A percentile compares a stretch with the other conserved stretches of the same genome.
phyloP scores from a whole-genome alignment of 2,888 invertebrate genomes.

The Meloe dianella region DNA sequence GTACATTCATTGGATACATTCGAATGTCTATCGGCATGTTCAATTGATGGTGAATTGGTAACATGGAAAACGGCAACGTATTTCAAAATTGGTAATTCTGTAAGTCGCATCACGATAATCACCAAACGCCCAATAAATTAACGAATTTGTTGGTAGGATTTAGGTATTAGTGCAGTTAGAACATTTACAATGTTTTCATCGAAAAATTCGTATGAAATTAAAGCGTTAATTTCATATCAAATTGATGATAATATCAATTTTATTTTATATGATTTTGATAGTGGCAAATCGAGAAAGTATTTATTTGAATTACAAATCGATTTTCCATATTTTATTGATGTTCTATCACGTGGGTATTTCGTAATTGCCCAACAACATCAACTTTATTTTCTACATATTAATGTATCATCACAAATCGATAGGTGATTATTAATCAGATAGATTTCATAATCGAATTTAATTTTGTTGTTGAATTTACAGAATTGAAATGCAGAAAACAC shows the following conservation, averaged over 20 bases:
- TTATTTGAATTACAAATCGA: neutral
- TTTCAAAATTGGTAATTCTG: conserved; percentile 51
- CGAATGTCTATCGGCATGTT: conserved; percentile 64
- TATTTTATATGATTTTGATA: conserved; percentile 36
- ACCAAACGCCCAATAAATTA: conserved; percentile 4
- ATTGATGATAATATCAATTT: conserved; percentile 32
- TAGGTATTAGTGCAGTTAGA: conserved; percentile 34
- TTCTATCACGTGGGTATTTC: conserved; percentile 43
- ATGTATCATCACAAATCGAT: conserved; percentile 38
- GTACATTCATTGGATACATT: conserved; percentile 57
- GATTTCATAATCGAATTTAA: too few relatives aligned
- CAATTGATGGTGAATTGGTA: conserved; percentile 63
- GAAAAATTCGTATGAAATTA: conserved; percentile 30
- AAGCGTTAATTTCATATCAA: conserved; percentile 42
- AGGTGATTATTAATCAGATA: too few relatives aligned
- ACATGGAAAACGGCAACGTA: conserved; percentile 66
- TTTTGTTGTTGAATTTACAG: conserved; percentile 32
- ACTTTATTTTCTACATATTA: conserved; percentile 40
- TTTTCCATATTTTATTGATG: conserved; percentile 37
- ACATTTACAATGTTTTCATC: conserved; percentile 39
- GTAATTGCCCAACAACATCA: conserved; percentile 39
- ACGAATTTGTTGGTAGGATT: too few relatives aligned
- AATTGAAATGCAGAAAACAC: conserved; percentile 32
- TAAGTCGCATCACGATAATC: neutral
- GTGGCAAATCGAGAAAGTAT: conserved; percentile 12